Conservation (phyloP, 2,797 vertebrate species). For the Coregonus sp. region DNA sequence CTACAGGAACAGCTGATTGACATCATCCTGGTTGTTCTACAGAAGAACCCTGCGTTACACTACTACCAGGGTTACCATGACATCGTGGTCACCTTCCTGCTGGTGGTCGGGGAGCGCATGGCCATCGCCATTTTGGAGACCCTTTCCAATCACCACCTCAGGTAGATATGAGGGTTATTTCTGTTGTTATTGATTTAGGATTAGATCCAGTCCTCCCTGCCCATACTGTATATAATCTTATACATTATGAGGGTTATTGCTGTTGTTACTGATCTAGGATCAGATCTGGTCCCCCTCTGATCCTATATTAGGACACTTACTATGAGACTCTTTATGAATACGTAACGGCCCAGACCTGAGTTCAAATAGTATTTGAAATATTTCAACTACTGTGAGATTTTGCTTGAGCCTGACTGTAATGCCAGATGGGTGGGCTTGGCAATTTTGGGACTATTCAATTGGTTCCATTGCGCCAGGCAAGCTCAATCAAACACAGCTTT, state of each 20-base stretch:
- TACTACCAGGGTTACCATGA: slow-evolving; percentile 99
- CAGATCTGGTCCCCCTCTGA: no score
- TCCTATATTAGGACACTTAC: no score
- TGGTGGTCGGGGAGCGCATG: slow-evolving; percentile 88
- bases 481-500: background rate
- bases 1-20: slow-evolving; percentile 95
- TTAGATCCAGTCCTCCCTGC: no score
- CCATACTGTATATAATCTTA: no score
- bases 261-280: no score
- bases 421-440: no score
- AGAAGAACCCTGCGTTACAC: slow-evolving; percentile 91
- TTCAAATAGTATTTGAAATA: no score
- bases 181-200: no score
- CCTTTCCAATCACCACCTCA: slow-evolving; percentile 97
- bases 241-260: no score
- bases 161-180: slow-evolving; percentile 67
- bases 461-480: background rate
- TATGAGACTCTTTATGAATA: no score
- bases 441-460: background rate
- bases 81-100: slow-evolving; percentile 96
- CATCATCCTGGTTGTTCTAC: slow-evolving; percentile 90
- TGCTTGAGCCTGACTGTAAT: no score
- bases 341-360: background rate
- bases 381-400: no score
- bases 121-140: slow-evolving; percentile 92